These are phyloP conservation scores for Amphimallon solstitiale DNA, from an alignment of 2,888 invertebrate genomes.

Conservation along the genomic window DNA sequence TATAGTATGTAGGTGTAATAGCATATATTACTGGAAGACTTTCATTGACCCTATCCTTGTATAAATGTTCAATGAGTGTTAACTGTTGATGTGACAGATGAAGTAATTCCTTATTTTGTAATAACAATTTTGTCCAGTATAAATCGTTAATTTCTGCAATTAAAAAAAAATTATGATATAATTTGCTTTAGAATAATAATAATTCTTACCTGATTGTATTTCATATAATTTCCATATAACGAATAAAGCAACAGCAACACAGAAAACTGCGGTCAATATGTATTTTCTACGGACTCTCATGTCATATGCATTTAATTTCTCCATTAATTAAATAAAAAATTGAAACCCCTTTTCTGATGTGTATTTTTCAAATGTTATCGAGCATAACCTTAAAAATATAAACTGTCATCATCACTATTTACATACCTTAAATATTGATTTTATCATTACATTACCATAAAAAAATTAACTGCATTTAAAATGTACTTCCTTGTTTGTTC, in stretches of 20 bases:
- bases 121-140: constrained; percentile 48
- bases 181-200: neutral
- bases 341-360: neutral
- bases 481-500: too few species aligned
- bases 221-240: constrained; percentile 52
- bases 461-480: too few species aligned
- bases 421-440: too few species aligned
- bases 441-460: too few species aligned
- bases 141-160: constrained; percentile 51
- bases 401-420: neutral
- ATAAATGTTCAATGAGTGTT: constrained; percentile 55
- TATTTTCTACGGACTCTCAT: constrained; percentile 50
- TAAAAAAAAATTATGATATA: constrained; percentile 6
- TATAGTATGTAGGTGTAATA: constrained; percentile 90
- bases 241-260: constrained; percentile 44
- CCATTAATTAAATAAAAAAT: constrained; percentile 45
- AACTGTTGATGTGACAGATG: constrained; percentile 57
- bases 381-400: constrained; percentile 19
- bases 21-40: constrained; percentile 80
- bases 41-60: constrained; percentile 43
- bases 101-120: constrained; percentile 56
- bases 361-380: neutral
- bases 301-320: constrained; percentile 46
- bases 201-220: constrained; percentile 50
- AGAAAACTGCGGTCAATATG: constrained; percentile 39